Evolutionary conservation across 2,797 vertebrate species (phyloP).

Genomic region (Hirundo rustica): DNA sequence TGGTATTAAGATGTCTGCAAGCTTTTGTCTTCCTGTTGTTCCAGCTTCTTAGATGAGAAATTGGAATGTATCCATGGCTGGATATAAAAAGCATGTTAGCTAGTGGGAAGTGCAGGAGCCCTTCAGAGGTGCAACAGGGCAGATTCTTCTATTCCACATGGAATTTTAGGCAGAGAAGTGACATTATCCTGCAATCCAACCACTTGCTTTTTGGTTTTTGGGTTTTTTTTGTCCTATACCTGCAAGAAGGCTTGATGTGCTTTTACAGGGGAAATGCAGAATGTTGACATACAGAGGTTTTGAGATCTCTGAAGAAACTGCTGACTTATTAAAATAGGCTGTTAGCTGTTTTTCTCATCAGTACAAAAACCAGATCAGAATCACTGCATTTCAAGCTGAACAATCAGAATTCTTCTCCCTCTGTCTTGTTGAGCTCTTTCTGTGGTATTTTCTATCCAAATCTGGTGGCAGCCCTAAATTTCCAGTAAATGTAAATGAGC

Average conservation of each 20-base stretch:
- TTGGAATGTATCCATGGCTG: neutral
- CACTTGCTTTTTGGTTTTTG: neutral
- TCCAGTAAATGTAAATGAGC: neutral
- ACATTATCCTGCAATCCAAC: neutral
- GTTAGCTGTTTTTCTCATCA: neutral
- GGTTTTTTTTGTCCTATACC: neutral
- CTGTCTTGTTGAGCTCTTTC: neutral
- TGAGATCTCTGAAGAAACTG: neutral
- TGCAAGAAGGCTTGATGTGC: neutral
- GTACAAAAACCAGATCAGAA: neutral
- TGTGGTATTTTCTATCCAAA: neutral
- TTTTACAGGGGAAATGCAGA: neutral
- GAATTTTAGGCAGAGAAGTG: neutral
- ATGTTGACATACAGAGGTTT: neutral
- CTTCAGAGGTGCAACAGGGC: neutral
- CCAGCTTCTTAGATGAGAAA: neutral
- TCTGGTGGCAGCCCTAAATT: neutral
- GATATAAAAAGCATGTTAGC: conserved; percentile 46
- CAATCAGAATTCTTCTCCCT: neutral
- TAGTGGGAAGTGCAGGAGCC: neutral
- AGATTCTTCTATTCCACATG: neutral
- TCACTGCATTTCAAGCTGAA: neutral
- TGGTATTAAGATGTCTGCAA: neutral
- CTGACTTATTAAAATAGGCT: neutral
- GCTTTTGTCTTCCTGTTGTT: conserved; percentile 37